These are phyloP conservation scores for Acanthurus leucopareius DNA, from an alignment of 2,797 vertebrate genomes.

Conservation along the genomic window DNA sequence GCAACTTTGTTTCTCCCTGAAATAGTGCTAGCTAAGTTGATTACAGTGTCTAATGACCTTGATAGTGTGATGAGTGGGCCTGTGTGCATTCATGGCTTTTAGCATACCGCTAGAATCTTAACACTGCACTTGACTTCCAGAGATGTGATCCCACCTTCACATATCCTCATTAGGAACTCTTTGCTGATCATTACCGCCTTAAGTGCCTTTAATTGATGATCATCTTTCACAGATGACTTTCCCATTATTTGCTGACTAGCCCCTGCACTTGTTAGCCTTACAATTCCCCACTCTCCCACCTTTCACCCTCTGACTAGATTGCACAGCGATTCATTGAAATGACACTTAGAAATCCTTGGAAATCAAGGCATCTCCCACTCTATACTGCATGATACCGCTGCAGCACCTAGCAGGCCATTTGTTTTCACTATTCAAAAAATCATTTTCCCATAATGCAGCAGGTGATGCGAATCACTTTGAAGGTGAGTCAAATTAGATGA, in stretches of 20 bases:
- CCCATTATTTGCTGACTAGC: conserved; percentile 81
- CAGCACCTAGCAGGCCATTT: conserved; percentile 45
- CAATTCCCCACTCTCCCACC: conserved; percentile 64
- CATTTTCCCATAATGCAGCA: conserved; percentile 43
- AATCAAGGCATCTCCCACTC: conserved; percentile 37
- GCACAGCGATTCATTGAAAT: conserved; percentile 49
- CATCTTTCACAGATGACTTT: conserved; percentile 85
- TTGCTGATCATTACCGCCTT: conserved; percentile 84
- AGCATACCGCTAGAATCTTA: conserved; percentile 75
- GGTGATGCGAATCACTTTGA: conserved; percentile 53
- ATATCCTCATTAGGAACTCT: conserved; percentile 85
- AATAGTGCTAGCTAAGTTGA: conserved; percentile 71
- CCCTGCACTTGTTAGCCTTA: conserved; percentile 71
- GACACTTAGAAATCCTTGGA: conserved; percentile 43
- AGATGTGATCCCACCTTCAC: conserved; percentile 84
- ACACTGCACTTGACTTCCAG: conserved; percentile 75
- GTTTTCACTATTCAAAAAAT: conserved; percentile 48
- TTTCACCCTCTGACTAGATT: conserved; percentile 49
- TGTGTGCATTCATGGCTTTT: conserved; percentile 69
- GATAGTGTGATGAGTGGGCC: conserved; percentile 68
- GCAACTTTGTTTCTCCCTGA: conserved; percentile 70
- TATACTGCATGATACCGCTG: background rate
- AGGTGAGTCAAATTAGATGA: conserved; percentile 63
- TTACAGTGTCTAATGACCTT: conserved; percentile 80
- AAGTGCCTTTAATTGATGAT: conserved; percentile 88